These are phyloP conservation scores for Ooceraea biroi DNA, from an alignment of 1,140 invertebrate genomes.

Conservation along the genomic window DNA sequence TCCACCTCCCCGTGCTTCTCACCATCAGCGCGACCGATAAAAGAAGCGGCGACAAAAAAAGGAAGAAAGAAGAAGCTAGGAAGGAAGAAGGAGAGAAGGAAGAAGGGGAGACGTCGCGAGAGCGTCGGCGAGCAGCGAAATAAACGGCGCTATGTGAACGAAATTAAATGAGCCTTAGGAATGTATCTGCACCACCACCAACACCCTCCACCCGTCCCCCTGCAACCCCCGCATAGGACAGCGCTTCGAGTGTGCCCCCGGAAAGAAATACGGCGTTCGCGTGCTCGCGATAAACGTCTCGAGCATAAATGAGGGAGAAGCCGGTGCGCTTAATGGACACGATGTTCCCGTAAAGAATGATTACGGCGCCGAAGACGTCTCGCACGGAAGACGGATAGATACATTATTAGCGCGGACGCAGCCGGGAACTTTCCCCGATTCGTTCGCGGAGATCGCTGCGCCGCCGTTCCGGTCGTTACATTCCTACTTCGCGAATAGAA, in stretches of 20 bases:
- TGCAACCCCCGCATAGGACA: constrained; percentile 25
- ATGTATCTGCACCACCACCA: constrained; percentile 62
- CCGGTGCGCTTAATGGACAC: constrained; percentile 64
- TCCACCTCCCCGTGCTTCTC: neutral
- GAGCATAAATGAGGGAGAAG: constrained; percentile 62
- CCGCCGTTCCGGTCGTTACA: too few relatives aligned
- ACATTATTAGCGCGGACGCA: constrained; percentile 16
- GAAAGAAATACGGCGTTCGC: constrained; percentile 68
- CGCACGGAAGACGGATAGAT: constrained; percentile 16
- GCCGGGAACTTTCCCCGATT: constrained; percentile 27
- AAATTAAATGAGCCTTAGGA: constrained; percentile 74
- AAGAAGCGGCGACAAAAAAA: neutral
- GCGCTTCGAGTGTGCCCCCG: constrained; percentile 61
- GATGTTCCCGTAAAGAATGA: constrained; percentile 66
- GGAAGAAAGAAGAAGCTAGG: neutral
- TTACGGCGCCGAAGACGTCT: constrained; percentile 33
- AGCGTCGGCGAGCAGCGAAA: constrained; percentile 55
- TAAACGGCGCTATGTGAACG: constrained; percentile 69
- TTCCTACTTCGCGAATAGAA: too few relatives aligned
- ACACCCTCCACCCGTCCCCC: too few relatives aligned
- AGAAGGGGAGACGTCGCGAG: constrained; percentile 5
- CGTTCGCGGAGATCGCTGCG: neutral
- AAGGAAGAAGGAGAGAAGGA: neutral
- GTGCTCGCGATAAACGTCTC: constrained; percentile 73
- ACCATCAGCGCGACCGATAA: constrained; percentile 48